Conservation (phyloP, 2,797 vertebrate species). For the Silurus aristotelis region DNA sequence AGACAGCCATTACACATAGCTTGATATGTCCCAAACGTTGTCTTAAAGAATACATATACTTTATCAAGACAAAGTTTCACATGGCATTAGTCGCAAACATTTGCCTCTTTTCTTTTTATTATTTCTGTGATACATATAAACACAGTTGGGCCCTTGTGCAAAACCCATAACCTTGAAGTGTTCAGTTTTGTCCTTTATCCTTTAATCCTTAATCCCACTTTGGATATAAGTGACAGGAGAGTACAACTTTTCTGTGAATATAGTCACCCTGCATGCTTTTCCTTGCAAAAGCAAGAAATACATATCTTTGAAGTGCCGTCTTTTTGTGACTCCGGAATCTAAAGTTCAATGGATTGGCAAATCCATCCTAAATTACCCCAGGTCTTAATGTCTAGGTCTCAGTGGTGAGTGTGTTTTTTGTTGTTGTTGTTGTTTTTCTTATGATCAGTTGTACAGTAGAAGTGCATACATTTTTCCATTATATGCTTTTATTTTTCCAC, state of each 20-base stretch:
- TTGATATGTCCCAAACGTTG: background rate
- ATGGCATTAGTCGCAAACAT: background rate
- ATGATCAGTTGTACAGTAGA: background rate
- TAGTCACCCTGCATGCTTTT: background rate
- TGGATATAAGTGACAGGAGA: background rate
- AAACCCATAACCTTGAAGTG: conserved; percentile 2
- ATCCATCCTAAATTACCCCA: background rate
- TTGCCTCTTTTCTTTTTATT: background rate
- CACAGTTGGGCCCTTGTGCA: background rate
- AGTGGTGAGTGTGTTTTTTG: background rate
- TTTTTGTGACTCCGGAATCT: background rate
- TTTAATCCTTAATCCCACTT: background rate
- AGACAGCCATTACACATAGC: background rate
- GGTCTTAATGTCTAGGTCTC: background rate
- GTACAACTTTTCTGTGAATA: background rate
- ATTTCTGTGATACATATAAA: background rate
- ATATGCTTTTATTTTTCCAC: background rate
- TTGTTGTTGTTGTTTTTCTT: background rate
- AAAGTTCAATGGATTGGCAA: background rate
- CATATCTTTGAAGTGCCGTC: background rate
- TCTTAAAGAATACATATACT: background rate
- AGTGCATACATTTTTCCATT: background rate
- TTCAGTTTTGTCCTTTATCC: background rate
- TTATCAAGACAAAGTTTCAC: background rate
- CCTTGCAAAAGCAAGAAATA: background rate